These are phyloP conservation scores for Spodoptera exigua DNA, from an alignment of 2,888 invertebrate species.

Conservation along the genomic window DNA sequence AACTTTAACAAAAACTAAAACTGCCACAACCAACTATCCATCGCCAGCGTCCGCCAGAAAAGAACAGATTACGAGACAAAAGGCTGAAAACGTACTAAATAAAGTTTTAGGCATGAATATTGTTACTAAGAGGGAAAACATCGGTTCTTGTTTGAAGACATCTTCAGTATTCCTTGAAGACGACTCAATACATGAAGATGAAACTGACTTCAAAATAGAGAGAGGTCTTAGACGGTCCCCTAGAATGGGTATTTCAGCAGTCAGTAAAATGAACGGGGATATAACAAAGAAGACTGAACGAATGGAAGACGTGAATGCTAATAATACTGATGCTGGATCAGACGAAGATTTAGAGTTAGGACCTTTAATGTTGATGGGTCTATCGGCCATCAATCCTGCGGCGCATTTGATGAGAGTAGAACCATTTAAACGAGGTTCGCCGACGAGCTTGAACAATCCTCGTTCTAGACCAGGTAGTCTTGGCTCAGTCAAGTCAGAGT, in stretches of 20 bases:
- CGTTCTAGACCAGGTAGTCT: slow-evolving; percentile 86
- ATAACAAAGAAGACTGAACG: slow-evolving; percentile 82
- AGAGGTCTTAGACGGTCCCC: slow-evolving; percentile 83
- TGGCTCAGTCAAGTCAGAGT: slow-evolving; percentile 79
- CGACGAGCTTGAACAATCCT: slow-evolving; percentile 67
- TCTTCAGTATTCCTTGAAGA: slow-evolving; percentile 85
- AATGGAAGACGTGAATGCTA: slow-evolving; percentile 78
- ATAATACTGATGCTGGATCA: slow-evolving; percentile 77
- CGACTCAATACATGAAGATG: slow-evolving; percentile 81
- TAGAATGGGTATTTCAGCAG: slow-evolving; percentile 84
- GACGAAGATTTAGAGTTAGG: slow-evolving; percentile 91
- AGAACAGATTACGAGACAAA: slow-evolving; percentile 84
- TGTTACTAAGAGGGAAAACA: slow-evolving; percentile 81
- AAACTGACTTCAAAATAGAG: slow-evolving; percentile 81
- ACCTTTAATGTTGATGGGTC: slow-evolving; percentile 91
- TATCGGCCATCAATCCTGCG: slow-evolving; percentile 90
- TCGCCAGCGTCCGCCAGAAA: slow-evolving; percentile 80
- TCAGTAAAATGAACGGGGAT: slow-evolving; percentile 87
- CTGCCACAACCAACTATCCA: slow-evolving; percentile 70
- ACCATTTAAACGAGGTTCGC: slow-evolving; percentile 84
- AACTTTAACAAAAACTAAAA: slow-evolving; percentile 80
- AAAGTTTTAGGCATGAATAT: slow-evolving; percentile 87
- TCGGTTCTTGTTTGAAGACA: slow-evolving; percentile 82
- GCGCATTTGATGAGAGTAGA: slow-evolving; percentile 90
- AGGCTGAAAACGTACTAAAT: slow-evolving; percentile 85